Evolutionary conservation across 2,888 invertebrate genomes (phyloP).

Genomic region (Lasiommata megera): DNA sequence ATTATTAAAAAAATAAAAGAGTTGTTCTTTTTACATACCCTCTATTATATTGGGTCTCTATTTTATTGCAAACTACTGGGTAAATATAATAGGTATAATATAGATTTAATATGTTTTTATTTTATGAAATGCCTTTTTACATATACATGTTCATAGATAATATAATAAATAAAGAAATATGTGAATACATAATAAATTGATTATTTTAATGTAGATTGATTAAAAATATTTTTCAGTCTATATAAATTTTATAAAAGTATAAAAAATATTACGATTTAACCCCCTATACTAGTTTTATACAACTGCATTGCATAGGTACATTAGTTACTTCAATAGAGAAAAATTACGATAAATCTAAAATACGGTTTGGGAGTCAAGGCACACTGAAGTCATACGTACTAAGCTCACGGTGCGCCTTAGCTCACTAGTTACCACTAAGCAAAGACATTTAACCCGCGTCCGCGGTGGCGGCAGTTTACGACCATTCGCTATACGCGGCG

Average conservation of each 20-base stretch:
- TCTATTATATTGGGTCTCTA: too few species aligned
- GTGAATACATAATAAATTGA: constrained; percentile 31
- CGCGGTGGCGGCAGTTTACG: too few species aligned
- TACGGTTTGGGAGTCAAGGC: neutral
- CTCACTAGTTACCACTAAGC: neutral
- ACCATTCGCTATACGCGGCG: too few species aligned
- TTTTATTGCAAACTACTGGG: neutral
- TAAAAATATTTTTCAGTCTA: constrained; percentile 57
- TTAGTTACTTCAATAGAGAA: neutral
- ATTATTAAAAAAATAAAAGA: too few species aligned
- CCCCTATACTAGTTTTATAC: neutral
- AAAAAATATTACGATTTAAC: constrained; percentile 31
- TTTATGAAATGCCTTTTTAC: constrained; percentile 14
- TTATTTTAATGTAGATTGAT: constrained; percentile 38
- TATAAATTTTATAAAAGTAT: constrained; percentile 50
- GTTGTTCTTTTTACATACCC: too few species aligned
- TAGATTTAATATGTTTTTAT: neutral
- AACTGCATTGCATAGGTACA: constrained; percentile 4
- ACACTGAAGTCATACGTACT: neutral
- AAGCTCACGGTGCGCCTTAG: neutral
- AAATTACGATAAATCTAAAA: neutral
- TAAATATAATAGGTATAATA: neutral
- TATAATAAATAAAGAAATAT: constrained; percentile 32
- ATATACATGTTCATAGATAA: constrained; percentile 27
- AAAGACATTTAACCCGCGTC: neutral